Conservation (phyloP, 2,888 invertebrate species). For the Catocala sponsa region DNA sequence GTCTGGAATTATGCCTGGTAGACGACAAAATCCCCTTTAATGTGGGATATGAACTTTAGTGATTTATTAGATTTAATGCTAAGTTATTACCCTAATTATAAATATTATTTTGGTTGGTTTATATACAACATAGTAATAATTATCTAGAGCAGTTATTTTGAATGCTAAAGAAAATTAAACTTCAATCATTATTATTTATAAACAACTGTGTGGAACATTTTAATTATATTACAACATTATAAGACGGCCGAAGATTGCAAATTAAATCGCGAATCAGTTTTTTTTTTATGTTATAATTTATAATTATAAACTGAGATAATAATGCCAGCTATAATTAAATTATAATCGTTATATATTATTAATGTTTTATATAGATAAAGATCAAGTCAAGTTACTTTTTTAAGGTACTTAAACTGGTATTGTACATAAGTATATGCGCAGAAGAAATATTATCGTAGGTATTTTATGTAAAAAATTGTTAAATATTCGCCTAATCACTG, state of each 20-base stretch:
- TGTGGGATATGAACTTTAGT: too few relatives aligned
- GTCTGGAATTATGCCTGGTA: too few relatives aligned
- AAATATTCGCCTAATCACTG: background rate
- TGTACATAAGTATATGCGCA: background rate
- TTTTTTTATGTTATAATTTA: too few relatives aligned
- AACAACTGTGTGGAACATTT: background rate
- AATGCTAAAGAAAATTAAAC: constrained; percentile 15
- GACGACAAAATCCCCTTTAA: too few relatives aligned
- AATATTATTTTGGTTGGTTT: too few relatives aligned
- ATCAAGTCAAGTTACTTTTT: background rate
- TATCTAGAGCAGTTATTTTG: constrained; percentile 1
- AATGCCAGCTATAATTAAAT: too few relatives aligned
- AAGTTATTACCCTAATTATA: too few relatives aligned
- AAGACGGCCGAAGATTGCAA: constrained; percentile 34
- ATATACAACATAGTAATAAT: background rate
- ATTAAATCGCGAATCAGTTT: background rate
- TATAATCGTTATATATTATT: too few relatives aligned
- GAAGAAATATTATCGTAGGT: background rate
- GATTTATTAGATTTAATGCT: too few relatives aligned
- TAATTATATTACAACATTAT: constrained; percentile 20
- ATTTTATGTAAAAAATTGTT: background rate
- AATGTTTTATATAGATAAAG: too few relatives aligned
- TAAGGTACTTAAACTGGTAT: background rate
- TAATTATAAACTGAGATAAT: too few relatives aligned
- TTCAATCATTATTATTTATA: constrained; percentile 13